phyloP scores from a whole-genome alignment of 1,140 invertebrate genomes.

The Riptortus pedestris region DNA sequence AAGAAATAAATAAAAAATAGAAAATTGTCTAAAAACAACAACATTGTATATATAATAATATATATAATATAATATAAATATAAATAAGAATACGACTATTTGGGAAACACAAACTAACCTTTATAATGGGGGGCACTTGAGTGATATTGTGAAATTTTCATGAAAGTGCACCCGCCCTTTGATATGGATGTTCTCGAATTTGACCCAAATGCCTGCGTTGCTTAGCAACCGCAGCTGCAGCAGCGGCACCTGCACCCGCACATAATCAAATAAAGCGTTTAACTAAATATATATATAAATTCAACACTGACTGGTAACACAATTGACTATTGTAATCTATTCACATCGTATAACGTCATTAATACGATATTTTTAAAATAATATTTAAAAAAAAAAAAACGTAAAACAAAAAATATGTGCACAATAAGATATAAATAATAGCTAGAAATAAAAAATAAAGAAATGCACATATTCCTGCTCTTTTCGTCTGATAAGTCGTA shows the following conservation, averaged over 20 bases:
- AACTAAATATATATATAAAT: too few relatives aligned
- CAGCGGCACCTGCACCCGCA: conserved; percentile 36
- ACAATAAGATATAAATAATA: too few relatives aligned
- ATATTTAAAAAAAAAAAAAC: conserved; percentile 6
- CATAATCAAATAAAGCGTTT: conserved; percentile 21
- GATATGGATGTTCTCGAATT: conserved; percentile 83
- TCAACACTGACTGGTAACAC: conserved; percentile 8
- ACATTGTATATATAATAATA: background rate
- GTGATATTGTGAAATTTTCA: conserved; percentile 25
- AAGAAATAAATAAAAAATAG: background rate
- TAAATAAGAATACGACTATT: conserved; percentile 11
- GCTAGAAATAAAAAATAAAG: too few relatives aligned
- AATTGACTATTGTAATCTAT: conserved; percentile 9
- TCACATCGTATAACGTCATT: background rate
- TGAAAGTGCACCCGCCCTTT: conserved; percentile 64
- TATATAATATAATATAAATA: conserved; percentile 5
- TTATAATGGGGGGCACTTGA: conserved; percentile 17
- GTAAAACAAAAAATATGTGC: too few relatives aligned
- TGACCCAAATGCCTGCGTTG: conserved; percentile 67
- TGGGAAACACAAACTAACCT: conserved; percentile 30
- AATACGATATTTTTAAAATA: background rate
- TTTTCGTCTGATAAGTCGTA: too few relatives aligned
- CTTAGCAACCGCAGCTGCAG: conserved; percentile 59
- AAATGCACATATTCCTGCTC: too few relatives aligned
- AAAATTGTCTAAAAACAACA: conserved; percentile 14